phyloP scores from a whole-genome alignment of 1,140 invertebrate species.

The Zaprionus capensis region DNA sequence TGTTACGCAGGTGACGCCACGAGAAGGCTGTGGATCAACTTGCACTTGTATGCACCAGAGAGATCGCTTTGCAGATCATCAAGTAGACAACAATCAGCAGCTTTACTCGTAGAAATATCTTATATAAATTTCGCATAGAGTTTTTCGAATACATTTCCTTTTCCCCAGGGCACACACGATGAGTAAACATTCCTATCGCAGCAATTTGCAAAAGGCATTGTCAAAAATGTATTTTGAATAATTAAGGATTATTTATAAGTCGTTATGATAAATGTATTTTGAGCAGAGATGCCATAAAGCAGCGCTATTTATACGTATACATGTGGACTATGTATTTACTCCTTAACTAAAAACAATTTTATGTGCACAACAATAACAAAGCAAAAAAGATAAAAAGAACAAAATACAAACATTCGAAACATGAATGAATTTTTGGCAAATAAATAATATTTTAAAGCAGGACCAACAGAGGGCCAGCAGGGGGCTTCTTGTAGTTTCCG shows the following conservation, averaged over 20 bases:
- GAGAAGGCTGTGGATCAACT: too few species aligned
- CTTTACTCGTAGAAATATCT: too few species aligned
- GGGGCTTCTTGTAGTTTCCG: constrained; percentile 21
- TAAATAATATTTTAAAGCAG: constrained; percentile 68
- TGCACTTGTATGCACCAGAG: too few species aligned
- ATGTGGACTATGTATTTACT: constrained; percentile 18
- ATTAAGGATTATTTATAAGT: constrained; percentile 45
- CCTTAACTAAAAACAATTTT: constrained; percentile 42
- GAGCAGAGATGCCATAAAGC: constrained; percentile 31
- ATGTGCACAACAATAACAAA: constrained; percentile 39
- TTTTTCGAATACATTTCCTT: background rate
- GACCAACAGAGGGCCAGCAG: background rate
- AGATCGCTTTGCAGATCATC: too few species aligned
- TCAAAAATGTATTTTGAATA: constrained; percentile 13
- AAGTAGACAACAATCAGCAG: too few species aligned
- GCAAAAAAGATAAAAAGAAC: constrained; percentile 25
- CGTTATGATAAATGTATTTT: constrained; percentile 42
- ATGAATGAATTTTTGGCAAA: constrained; percentile 76
- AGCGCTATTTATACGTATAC: constrained; percentile 1
- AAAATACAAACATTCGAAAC: constrained; percentile 60
- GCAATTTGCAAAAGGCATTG: constrained; percentile 6
- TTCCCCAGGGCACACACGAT: background rate
- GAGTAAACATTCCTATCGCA: background rate
- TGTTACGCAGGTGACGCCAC: too few species aligned
- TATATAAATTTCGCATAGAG: background rate